Base-by-base conservation (phyloP, 1,140 invertebrate species). In the Patella vulgata region DNA sequence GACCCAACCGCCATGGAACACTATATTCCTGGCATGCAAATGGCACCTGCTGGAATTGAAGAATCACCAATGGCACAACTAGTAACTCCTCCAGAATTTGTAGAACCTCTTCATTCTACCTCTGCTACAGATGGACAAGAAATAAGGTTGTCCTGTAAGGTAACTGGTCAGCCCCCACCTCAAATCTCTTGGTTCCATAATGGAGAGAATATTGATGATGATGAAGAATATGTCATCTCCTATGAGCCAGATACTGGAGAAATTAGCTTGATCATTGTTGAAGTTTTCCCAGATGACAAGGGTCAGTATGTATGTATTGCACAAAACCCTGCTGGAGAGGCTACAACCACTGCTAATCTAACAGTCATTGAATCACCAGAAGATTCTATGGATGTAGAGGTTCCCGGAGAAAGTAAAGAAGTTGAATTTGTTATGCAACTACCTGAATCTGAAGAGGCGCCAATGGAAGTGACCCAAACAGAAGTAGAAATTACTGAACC, bases 271-370 rank as follows among this genome's bases (percentile, higher is more conserved):
- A 77, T 85, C 40, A 83, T 87, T 68, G 78, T 82, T 11, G 83
- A 87, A 61, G 83, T 84, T 19, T 76, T 84, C 63, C 83, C 85
- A 27, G 82, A 86, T 59, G 86, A 87, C 63, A 73, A 79, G 50
- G 86, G 86, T 33, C 78, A 81, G 54, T 87, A 86, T 68, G 73
- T 93, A 82, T 96, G 94, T 76, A 89, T 95, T 25, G 93, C 92
- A 3, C 90, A 90, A 57, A 97, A 95, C 82, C 88, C 91, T 21
- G 90, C 90, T 57, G 96, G 96, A 51, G 89, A 91, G 68, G 89
- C 91, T 1, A 90, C 89, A 11, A 89, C 91, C 9, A 89, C 90
- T 57, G 93, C 92, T 23, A 78, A 77, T 51, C 73, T 84, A 9
- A 78, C 71, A 48, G 82, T 85, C 40, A 64, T 78, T 11, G 81